Evolutionary conservation across 1,140 invertebrate species (phyloP).

Genomic region (Bombus polaris): DNA sequence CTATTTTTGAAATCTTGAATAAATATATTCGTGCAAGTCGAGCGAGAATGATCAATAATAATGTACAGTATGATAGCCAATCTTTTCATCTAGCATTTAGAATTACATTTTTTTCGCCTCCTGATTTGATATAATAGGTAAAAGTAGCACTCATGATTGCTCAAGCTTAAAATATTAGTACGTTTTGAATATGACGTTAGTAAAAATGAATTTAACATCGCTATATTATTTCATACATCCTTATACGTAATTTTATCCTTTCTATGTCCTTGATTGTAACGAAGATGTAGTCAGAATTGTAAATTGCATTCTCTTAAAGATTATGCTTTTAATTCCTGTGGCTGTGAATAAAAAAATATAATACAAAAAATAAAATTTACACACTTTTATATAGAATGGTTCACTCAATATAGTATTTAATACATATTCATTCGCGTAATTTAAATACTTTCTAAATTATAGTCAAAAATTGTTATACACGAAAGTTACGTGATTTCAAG

Average conservation of each 20-base stretch:
- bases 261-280: background rate
- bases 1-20: background rate
- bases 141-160: no score
- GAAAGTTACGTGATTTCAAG: background rate
- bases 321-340: background rate
- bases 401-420: background rate
- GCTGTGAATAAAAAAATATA: background rate
- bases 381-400: background rate
- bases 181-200: no score
- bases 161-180: background rate
- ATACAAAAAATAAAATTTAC: background rate
- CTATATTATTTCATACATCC: background rate
- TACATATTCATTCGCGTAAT: background rate
- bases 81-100: no score
- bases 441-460: background rate
- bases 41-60: background rate
- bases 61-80: background rate
- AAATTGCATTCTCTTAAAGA: background rate
- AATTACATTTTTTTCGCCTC: no score
- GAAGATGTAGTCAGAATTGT: background rate
- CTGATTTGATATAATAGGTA: no score
- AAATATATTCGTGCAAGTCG: no score
- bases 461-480: background rate
- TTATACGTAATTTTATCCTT: background rate
- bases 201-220: no score